These are phyloP conservation scores for Xiphias gladius DNA, from an alignment of 2,113 vertebrate species.

Conservation along the genomic window DNA sequence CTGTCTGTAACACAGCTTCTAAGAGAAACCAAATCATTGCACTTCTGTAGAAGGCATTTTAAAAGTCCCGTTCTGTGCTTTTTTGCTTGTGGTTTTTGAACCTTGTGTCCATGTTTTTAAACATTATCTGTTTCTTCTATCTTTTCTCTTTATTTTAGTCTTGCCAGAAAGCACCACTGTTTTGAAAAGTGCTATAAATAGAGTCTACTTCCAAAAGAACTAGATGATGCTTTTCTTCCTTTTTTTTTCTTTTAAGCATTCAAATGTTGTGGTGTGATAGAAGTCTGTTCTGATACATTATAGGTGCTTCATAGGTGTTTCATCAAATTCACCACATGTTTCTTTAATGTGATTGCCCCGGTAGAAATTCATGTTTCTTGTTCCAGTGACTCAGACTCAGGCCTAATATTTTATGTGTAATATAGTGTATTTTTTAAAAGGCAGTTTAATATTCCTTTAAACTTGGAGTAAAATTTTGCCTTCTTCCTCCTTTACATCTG, in stretches of 20 bases:
- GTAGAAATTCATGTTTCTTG: neutral
- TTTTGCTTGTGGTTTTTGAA: constrained; percentile 5
- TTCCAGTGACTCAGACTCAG: neutral
- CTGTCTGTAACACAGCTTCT: neutral
- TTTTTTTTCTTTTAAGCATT: constrained; percentile 2
- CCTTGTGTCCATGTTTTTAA: neutral
- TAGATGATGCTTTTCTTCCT: neutral
- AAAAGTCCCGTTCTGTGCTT: neutral
- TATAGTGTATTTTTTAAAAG: neutral
- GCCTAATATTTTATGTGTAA: constrained; percentile 21
- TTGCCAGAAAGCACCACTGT: neutral
- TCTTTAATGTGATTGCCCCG: constrained; percentile 13
- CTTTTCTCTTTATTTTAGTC: constrained; percentile 1
- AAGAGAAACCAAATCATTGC: neutral
- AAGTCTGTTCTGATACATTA: constrained; percentile 5
- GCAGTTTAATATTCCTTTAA: neutral
- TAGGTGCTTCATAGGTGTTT: constrained; percentile 10
- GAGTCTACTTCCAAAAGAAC: neutral
- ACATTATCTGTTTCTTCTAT: neutral
- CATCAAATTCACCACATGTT: constrained; percentile 15
- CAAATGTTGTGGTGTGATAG: neutral
- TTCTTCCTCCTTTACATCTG: neutral
- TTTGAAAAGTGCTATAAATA: neutral
- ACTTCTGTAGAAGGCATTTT: neutral
- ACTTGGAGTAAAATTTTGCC: neutral